Conservation (phyloP, 2,888 invertebrate genomes). For the Leucophenga maculata region DNA sequence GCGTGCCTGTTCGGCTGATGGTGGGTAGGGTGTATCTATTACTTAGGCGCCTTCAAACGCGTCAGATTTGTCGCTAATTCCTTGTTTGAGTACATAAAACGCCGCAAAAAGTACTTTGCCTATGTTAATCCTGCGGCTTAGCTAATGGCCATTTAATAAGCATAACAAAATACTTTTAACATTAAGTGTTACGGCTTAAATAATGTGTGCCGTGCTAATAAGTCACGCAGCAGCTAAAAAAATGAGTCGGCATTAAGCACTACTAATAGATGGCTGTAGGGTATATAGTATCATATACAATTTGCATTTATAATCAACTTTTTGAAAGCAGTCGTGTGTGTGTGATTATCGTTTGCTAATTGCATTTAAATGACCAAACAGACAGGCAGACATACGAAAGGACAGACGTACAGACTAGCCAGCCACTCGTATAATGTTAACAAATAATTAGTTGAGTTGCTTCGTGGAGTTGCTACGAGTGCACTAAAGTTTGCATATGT, state of each 20-base stretch:
- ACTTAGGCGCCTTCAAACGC: constrained; percentile 54
- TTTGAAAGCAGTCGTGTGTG: too few relatives aligned
- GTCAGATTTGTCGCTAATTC: constrained; percentile 64
- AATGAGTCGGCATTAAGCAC: too few relatives aligned
- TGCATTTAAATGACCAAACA: constrained; percentile 54
- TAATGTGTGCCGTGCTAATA: background rate
- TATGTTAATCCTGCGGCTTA: constrained; percentile 53
- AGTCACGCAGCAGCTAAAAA: background rate
- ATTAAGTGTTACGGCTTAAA: background rate
- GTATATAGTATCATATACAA: too few relatives aligned
- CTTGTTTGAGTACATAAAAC: constrained; percentile 64
- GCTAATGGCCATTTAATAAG: constrained; percentile 65
- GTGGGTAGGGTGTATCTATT: constrained; percentile 8
- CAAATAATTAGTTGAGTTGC: constrained; percentile 66
- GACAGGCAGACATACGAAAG: too few relatives aligned
- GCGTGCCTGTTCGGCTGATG: constrained; percentile 10
- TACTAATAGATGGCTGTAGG: too few relatives aligned
- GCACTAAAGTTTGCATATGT: background rate
- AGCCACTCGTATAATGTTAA: constrained; percentile 67
- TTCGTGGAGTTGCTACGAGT: constrained; percentile 43
- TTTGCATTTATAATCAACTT: too few relatives aligned
- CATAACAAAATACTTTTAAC: constrained; percentile 31
- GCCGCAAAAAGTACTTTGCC: constrained; percentile 38
- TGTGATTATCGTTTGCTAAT: constrained; percentile 38
- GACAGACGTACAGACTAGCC: too few relatives aligned